phyloP scores from a whole-genome alignment of 2,888 invertebrate genomes.

The Napeogenes sylphis region DNA sequence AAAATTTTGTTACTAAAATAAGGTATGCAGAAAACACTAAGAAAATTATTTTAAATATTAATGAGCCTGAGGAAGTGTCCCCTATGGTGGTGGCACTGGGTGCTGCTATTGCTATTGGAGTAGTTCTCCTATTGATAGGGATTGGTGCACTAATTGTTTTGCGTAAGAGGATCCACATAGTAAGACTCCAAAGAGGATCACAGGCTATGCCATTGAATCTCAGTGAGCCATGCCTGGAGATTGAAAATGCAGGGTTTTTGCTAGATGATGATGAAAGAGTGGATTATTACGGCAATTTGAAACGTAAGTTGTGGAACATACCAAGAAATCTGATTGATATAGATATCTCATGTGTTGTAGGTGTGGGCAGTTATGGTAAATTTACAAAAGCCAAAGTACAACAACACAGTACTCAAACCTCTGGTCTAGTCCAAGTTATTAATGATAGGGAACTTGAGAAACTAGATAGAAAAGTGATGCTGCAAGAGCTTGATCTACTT shows the following conservation, averaged over 20 bases:
- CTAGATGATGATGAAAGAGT: conserved; percentile 83
- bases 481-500: conserved; percentile 85
- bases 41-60: conserved; percentile 73
- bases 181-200: conserved; percentile 67
- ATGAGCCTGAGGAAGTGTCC: conserved; percentile 68
- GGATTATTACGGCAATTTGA: conserved; percentile 85
- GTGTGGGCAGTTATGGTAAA: conserved; percentile 87
- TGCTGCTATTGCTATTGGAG: conserved; percentile 83
- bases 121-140: conserved; percentile 82
- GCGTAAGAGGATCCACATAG: conserved; percentile 63
- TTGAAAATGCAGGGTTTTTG: conserved; percentile 88
- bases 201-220: conserved; percentile 82
- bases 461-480: conserved; percentile 73
- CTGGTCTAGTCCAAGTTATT: conserved; percentile 81
- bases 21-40: conserved; percentile 80
- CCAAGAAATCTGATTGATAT: conserved; percentile 85
- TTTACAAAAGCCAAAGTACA: conserved; percentile 84
- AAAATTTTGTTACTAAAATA: conserved; percentile 80
- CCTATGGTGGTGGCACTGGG: conserved; percentile 72
- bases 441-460: conserved; percentile 74
- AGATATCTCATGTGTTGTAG: conserved; percentile 82
- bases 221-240: conserved; percentile 88
- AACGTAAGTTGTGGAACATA: conserved; percentile 84
- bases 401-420: conserved; percentile 76
- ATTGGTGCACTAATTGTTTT: conserved; percentile 80